Percentiles rank a stretch among this genome's conserved stretches.
phyloP scores from a whole-genome alignment of 2,888 invertebrate genomes.

The Zaprionus lineosus region DNA sequence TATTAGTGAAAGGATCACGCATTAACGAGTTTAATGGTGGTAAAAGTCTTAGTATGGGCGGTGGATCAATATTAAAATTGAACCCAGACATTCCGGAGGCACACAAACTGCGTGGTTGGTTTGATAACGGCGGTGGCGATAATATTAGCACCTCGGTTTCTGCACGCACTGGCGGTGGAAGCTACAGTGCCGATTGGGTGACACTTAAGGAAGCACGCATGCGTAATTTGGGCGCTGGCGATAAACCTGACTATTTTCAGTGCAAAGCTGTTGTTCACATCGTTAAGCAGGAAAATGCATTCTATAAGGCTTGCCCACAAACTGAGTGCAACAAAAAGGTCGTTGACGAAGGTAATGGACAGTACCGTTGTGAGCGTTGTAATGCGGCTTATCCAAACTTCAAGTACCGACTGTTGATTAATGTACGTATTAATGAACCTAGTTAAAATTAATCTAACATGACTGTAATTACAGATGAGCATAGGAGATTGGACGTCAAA shows the following conservation, averaged over 20 bases:
- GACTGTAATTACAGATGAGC: constrained; percentile 85
- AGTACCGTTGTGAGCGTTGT: constrained; percentile 98
- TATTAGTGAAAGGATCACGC: constrained; percentile 92
- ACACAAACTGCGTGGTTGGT: constrained; percentile 95
- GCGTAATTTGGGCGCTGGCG: constrained; percentile 88
- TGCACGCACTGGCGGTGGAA: constrained; percentile 83
- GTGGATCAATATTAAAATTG: constrained; percentile 87
- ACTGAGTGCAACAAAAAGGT: constrained; percentile 97
- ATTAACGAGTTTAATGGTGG: constrained; percentile 94
- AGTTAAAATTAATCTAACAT: neutral
- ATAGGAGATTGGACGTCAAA: constrained; percentile 94
- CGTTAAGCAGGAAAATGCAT: constrained; percentile 90
- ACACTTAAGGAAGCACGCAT: constrained; percentile 89
- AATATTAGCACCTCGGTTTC: constrained; percentile 87
- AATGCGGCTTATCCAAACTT: constrained; percentile 91
- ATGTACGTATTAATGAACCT: constrained; percentile 89
- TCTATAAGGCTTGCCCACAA: constrained; percentile 96
- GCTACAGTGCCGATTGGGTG: constrained; percentile 87
- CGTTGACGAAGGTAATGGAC: constrained; percentile 92
- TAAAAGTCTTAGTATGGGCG: constrained; percentile 86
- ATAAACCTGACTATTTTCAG: constrained; percentile 92
- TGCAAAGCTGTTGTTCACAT: constrained; percentile 90
- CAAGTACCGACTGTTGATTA: constrained; percentile 92
- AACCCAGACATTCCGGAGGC: constrained; percentile 96
- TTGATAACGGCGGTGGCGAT: constrained; percentile 88